Percentiles rank a stretch among this genome's conserved stretches.
Evolutionary conservation across 2,797 vertebrate genomes (phyloP).

Genomic region (Allobates femoralis): DNA sequence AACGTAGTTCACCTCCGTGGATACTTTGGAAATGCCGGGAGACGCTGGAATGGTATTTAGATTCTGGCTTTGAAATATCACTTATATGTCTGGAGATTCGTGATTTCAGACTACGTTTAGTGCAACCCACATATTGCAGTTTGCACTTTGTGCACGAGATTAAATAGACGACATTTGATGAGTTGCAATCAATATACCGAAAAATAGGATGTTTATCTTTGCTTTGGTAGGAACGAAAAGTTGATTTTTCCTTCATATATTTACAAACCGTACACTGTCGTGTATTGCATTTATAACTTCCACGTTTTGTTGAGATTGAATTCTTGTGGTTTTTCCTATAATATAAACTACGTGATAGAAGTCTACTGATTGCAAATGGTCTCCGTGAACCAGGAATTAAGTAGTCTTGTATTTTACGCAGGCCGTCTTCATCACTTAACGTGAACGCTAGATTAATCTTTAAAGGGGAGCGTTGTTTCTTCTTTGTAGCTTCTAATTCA

Average conservation of each 20-base stretch:
- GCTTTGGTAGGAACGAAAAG: not conserved
- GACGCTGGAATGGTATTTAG: not conserved
- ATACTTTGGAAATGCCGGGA: not conserved
- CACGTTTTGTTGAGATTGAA: not conserved
- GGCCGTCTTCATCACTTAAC: not conserved
- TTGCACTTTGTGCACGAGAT: not conserved
- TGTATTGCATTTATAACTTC: not conserved
- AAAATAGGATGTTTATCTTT: not conserved
- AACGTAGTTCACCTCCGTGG: not conserved
- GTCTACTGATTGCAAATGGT: not conserved
- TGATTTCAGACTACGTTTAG: not conserved
- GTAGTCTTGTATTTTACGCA: too few relatives aligned
- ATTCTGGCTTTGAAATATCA: not conserved
- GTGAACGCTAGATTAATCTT: not conserved
- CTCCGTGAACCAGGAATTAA: not conserved
- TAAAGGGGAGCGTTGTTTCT: not conserved
- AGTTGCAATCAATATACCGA: not conserved
- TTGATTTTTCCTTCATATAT: not conserved
- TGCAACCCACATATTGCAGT: not conserved
- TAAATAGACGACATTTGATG: not conserved
- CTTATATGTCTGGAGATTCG: not conserved
- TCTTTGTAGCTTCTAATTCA: not conserved
- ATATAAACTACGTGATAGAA: not conserved
- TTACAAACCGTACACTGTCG: not conserved
- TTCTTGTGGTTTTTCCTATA: not conserved